Evolutionary conservation across 2,113 vertebrate genomes (phyloP).

Genomic region (Castor canadensis): DNA sequence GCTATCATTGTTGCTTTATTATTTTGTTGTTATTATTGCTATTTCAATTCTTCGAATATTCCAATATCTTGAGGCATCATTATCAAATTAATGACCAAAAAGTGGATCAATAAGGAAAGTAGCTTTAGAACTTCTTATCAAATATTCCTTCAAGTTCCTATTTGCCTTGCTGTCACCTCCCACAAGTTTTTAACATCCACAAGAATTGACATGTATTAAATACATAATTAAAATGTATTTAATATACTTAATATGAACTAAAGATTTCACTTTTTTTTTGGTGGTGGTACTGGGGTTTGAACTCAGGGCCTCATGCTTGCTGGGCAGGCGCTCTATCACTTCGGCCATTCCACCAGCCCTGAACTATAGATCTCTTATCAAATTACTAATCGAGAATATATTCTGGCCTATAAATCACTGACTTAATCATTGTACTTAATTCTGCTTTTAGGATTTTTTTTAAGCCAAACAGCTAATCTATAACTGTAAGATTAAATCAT

Average conservation of each 20-base stretch:
- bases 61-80: background rate
- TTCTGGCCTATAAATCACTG: background rate
- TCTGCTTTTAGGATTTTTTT: conserved; percentile 9
- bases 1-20: background rate
- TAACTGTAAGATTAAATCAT: background rate
- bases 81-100: conserved; percentile 12
- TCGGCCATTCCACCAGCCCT: too few species aligned
- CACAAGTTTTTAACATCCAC: background rate
- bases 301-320: too few species aligned
- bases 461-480: background rate
- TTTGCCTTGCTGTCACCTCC: background rate
- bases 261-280: too few species aligned
- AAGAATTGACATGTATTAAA: background rate
- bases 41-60: conserved; percentile 4
- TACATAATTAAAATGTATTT: too few species aligned
- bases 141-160: background rate
- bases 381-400: conserved; percentile 12
- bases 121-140: background rate
- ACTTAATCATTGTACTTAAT: background rate
- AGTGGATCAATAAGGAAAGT: background rate
- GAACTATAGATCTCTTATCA: background rate
- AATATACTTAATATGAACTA: too few species aligned
- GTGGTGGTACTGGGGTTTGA: too few species aligned
- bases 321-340: too few species aligned
- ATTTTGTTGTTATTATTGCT: background rate